Percentiles rank a stretch among this genome's conserved stretches.
Evolutionary conservation across 2,797 vertebrate genomes (phyloP).

Genomic region (Myiothlypis chrysogaster): DNA sequence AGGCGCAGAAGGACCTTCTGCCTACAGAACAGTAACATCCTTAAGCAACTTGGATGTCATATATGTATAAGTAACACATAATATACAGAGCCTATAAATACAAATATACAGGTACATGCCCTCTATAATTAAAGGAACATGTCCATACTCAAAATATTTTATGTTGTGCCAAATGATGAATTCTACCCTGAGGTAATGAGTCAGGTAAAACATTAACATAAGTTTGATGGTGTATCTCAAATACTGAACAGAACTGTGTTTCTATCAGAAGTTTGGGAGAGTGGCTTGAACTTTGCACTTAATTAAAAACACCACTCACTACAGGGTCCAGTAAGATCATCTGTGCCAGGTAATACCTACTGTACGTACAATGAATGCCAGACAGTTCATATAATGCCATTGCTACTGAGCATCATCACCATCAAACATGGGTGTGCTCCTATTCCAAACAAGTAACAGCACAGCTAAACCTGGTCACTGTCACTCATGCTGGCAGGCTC

Average conservation of each 20-base stretch:
- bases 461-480: not conserved
- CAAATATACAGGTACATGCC: slow-evolving; percentile 7
- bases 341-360: not conserved
- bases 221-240: not conserved
- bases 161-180: slow-evolving; percentile 50
- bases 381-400: not conserved
- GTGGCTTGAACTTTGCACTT: not conserved
- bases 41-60: not conserved
- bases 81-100: slow-evolving; percentile 12
- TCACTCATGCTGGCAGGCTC: not conserved
- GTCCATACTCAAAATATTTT: slow-evolving; percentile 48
- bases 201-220: slow-evolving; percentile 30
- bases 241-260: slow-evolving; percentile 16
- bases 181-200: slow-evolving; percentile 31
- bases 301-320: not conserved
- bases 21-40: not conserved
- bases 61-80: not conserved
- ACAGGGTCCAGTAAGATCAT: not conserved
- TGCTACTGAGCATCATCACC: not conserved
- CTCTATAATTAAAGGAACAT: slow-evolving; percentile 46
- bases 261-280: not conserved
- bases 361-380: not conserved
- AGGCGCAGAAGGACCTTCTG: not conserved
- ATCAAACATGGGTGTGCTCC: not conserved
- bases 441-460: not conserved